Conservation (phyloP, 2,888 invertebrate genomes). For the Thereva nobilitata region DNA sequence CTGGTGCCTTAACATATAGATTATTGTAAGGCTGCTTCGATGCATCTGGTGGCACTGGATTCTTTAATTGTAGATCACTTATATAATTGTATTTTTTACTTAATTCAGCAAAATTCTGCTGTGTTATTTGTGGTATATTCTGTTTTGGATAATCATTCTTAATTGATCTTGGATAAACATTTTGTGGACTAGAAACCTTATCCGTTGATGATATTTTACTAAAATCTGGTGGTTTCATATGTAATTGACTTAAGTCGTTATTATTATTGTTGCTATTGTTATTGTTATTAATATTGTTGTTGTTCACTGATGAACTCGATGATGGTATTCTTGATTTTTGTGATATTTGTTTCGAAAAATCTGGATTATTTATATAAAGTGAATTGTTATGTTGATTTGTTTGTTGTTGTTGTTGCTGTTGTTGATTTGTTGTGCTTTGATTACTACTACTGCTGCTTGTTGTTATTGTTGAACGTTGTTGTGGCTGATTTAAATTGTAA, state of each 20-base stretch:
- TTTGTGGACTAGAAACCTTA: not conserved
- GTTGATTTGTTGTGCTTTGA: not conserved
- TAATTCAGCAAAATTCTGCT: constrained; percentile 44
- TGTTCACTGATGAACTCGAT: not conserved
- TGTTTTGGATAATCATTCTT: constrained; percentile 35
- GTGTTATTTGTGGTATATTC: constrained; percentile 35
- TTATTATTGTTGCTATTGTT: not conserved
- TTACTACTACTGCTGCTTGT: not conserved
- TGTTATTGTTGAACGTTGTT: not conserved
- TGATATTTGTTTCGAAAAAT: constrained; percentile 40
- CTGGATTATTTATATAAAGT: constrained; percentile 42
- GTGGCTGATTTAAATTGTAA: not conserved
- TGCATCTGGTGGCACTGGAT: constrained; percentile 35
- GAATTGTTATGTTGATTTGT: constrained; percentile 17
- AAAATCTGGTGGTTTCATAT: constrained; percentile 44
- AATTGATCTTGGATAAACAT: constrained; percentile 13
- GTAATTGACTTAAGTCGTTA: constrained; percentile 39
- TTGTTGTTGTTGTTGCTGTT: not conserved
- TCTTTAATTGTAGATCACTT: constrained; percentile 44
- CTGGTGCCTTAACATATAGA: constrained; percentile 43
- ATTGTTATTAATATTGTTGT: too few species aligned
- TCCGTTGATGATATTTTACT: constrained; percentile 33
- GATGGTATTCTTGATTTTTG: constrained; percentile 8
- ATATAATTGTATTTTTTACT: constrained; percentile 45
- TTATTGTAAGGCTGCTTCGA: constrained; percentile 33